Conservation (phyloP, 1,140 invertebrate species). For the Bombus polaris region DNA sequence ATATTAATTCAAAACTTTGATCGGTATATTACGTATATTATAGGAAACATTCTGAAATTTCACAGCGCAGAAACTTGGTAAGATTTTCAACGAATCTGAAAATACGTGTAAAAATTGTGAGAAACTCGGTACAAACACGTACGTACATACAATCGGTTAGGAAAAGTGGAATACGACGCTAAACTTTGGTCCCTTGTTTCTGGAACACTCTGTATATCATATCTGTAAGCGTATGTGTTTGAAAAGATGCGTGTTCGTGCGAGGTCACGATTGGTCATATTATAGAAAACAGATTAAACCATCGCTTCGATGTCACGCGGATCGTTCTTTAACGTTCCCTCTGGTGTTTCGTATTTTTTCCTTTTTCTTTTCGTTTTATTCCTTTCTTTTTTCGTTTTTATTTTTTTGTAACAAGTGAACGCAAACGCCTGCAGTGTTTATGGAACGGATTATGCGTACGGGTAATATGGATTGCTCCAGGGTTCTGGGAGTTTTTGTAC, state of each 20-base stretch:
- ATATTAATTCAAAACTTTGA: not conserved
- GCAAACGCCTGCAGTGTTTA: not conserved
- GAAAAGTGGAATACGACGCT: too few species aligned
- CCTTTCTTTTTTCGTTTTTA: not conserved
- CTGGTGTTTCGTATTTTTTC: not conserved
- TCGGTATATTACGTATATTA: not conserved
- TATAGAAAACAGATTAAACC: slow-evolving; percentile 10
- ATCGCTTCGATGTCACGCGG: slow-evolving; percentile 2
- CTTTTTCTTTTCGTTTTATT: not conserved
- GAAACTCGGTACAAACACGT: too few species aligned
- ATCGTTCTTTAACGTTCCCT: not conserved
- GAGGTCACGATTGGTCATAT: not conserved
- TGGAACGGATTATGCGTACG: slow-evolving; percentile 2
- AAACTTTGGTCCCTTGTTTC: not conserved
- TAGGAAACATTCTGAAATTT: too few species aligned
- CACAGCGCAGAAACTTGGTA: too few species aligned
- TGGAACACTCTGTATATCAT: not conserved
- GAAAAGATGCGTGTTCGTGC: not conserved
- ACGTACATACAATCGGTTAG: too few species aligned
- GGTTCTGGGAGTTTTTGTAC: not conserved
- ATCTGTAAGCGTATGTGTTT: not conserved
- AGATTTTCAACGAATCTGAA: too few species aligned
- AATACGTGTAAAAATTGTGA: too few species aligned
- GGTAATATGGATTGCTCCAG: not conserved
- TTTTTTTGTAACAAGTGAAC: not conserved